A percentile compares a stretch with the other conserved stretches of the same genome.
Conservation (phyloP, 2,888 invertebrate genomes). For the Drosophila putrida region DNA sequence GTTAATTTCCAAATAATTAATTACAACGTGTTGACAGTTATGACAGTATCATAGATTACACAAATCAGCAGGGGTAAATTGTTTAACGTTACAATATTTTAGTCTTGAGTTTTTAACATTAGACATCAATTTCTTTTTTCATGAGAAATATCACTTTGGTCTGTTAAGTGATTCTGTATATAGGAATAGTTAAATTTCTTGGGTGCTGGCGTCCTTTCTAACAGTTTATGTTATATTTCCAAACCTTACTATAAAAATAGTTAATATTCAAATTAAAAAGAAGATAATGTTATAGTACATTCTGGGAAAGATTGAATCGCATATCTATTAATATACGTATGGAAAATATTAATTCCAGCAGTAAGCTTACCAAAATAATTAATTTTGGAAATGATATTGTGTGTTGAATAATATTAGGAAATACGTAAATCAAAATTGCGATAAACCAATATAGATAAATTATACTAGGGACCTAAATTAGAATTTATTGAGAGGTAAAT, state of each 20-base stretch:
- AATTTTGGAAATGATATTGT: background rate
- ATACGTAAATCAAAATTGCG: background rate
- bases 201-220: no score
- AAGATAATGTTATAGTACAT: background rate
- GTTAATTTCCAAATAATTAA: constrained; percentile 13
- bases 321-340: background rate
- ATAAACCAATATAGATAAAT: background rate
- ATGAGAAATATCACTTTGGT: no score
- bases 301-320: background rate
- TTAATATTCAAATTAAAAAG: no score
- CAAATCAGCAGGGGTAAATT: no score
- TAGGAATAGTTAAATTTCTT: no score
- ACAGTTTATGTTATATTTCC: no score
- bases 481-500: background rate
- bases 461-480: background rate
- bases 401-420: background rate
- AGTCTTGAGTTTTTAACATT: no score
- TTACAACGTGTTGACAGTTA: background rate
- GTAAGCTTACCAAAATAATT: no score
- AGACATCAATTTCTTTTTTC: no score
- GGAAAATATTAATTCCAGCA: background rate
- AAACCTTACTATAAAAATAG: no score
- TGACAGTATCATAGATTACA: background rate
- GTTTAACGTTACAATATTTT: no score
- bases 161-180: no score